Percentiles rank a stretch among this genome's conserved stretches.
Conservation (phyloP, 1,140 invertebrate genomes). For the Nasonia vitripennis region DNA sequence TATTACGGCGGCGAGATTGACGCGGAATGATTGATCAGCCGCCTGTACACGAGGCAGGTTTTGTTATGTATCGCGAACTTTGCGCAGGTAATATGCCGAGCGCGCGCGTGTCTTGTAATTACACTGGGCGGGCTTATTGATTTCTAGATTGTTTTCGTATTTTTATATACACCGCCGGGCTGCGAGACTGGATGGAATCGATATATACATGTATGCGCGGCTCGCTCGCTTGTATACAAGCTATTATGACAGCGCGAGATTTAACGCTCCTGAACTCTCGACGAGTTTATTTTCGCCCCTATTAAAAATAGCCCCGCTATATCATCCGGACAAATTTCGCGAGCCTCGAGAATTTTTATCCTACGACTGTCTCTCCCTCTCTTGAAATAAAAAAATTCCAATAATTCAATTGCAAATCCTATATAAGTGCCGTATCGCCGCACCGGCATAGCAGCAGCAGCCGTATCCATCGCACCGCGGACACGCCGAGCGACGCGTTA, state of each 20-base stretch:
- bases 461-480: background rate
- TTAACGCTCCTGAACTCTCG: background rate
- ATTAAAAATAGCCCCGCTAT: background rate
- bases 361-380: too few species aligned
- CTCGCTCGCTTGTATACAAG: too few species aligned
- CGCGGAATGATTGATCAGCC: constrained; percentile 50
- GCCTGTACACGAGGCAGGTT: background rate
- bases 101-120: constrained; percentile 37
- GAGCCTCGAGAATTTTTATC: too few species aligned
- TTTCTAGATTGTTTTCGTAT: background rate
- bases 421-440: background rate
- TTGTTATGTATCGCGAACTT: background rate
- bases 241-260: background rate
- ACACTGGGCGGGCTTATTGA: background rate
- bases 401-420: background rate
- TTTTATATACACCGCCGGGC: background rate
- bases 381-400: background rate
- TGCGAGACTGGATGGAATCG: background rate
- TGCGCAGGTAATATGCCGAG: background rate
- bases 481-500: background rate
- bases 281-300: background rate
- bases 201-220: too few species aligned
- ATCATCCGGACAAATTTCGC: background rate
- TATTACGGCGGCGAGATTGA: constrained; percentile 28
- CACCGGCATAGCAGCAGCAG: background rate